Conservation (phyloP, 37 sponge, comb jelly and placozoan genomes). For the Crambe crambe region DNA sequence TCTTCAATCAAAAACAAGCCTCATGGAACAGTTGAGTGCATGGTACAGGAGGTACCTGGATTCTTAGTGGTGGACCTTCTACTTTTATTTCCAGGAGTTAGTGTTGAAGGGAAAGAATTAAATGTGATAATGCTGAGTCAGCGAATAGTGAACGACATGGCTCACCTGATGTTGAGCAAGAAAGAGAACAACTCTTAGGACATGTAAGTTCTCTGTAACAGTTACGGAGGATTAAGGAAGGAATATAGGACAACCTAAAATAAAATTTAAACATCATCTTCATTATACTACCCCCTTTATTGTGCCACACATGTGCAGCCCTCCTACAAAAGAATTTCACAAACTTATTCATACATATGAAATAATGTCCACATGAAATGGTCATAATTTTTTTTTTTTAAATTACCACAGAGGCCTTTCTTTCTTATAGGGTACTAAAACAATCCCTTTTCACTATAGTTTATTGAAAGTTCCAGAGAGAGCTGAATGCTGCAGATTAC, state of each 20-base stretch:
- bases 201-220: constrained; percentile 70
- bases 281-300: no score
- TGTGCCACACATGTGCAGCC: no score
- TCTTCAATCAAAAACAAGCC: constrained; percentile 7
- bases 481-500: constrained; percentile 64
- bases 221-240: no score
- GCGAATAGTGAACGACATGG: constrained; percentile 77
- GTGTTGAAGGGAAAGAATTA: constrained; percentile 15
- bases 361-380: no score
- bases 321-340: no score
- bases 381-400: no score
- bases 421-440: no score
- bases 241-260: no score
- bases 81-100: constrained; percentile 73
- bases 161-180: constrained; percentile 61
- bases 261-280: no score
- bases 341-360: no score
- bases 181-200: constrained; percentile 76
- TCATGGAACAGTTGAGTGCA: constrained; percentile 32
- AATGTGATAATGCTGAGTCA: constrained; percentile 70
- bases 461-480: constrained; percentile 82
- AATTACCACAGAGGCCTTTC: no score
- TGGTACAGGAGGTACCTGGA: constrained; percentile 67
- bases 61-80: constrained; percentile 53
- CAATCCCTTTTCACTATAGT: no score